phyloP scores from a whole-genome alignment of 2,113 vertebrate genomes.

The Elephantulus edwardii region DNA sequence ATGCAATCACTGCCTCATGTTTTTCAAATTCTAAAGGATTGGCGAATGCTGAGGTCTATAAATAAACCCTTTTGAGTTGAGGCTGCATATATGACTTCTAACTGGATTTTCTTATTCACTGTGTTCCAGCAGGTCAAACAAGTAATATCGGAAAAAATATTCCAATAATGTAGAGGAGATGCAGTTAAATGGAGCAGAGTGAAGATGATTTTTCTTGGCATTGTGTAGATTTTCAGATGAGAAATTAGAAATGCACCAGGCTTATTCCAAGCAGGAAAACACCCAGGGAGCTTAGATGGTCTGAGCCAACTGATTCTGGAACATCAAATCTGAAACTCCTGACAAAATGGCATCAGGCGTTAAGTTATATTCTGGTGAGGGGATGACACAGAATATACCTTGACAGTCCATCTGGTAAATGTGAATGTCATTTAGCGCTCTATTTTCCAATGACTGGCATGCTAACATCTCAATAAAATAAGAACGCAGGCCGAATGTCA shows the following conservation, averaged over 20 bases:
- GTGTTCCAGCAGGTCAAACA: conserved; percentile 57
- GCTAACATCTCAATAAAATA: conserved; percentile 83
- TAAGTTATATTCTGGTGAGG: conserved; percentile 72
- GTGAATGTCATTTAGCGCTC: conserved; percentile 78
- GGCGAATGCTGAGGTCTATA: conserved; percentile 31
- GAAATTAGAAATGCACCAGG: conserved; percentile 21
- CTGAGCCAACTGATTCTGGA: conserved; percentile 53
- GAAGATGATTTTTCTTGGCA: conserved; percentile 50
- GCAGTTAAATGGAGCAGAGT: conserved; percentile 54
- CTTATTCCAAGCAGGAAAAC: conserved; percentile 12
- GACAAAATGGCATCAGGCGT: conserved; percentile 72
- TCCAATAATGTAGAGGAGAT: conserved; percentile 24
- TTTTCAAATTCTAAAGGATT: conserved; percentile 55
- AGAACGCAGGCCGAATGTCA: conserved; percentile 77
- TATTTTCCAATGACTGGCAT: conserved; percentile 79
- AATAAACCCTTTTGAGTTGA: conserved; percentile 54
- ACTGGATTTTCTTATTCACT: conserved; percentile 54
- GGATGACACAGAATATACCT: conserved; percentile 71
- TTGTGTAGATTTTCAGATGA: conserved; percentile 44
- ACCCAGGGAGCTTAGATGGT: background rate
- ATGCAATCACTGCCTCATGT: background rate
- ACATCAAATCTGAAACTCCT: conserved; percentile 63
- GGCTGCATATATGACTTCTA: conserved; percentile 25
- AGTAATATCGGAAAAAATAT: conserved; percentile 21
- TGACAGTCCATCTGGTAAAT: conserved; percentile 80